Conservation (phyloP, 2,888 invertebrate species). For the Dicycla oo region DNA sequence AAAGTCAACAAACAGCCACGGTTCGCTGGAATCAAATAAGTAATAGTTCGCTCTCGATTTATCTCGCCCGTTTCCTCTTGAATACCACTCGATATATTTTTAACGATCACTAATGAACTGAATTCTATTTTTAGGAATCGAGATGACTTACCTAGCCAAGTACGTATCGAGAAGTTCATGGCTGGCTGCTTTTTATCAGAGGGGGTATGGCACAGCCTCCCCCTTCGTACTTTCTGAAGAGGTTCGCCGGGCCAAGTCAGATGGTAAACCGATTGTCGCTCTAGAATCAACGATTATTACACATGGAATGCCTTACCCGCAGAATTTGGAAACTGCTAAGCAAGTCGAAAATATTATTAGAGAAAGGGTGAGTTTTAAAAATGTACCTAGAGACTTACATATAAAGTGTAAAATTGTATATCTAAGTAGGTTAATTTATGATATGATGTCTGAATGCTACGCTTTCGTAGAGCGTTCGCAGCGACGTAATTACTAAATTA, state of each 20-base stretch:
- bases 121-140: conserved; percentile 72
- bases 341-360: conserved; percentile 95
- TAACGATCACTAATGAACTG: conserved; percentile 66
- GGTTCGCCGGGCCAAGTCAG: conserved; percentile 92
- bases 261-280: conserved; percentile 95
- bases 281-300: conserved; percentile 99
- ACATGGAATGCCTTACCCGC: conserved; percentile 99
- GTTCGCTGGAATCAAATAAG: conserved; percentile 56
- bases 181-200: conserved; percentile 64
- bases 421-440: conserved; percentile 5
- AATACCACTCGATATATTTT: conserved; percentile 64
- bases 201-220: conserved; percentile 68
- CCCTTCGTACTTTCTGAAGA: conserved; percentile 89
- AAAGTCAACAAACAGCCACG: conserved; percentile 54
- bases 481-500: conserved; percentile 19
- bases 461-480: conserved; percentile 56
- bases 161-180: conserved; percentile 68
- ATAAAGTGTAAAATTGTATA: neutral
- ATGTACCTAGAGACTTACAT: neutral
- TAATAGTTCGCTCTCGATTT: conserved; percentile 60
- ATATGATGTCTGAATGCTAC: conserved; percentile 31
- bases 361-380: conserved; percentile 88
- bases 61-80: conserved; percentile 58
- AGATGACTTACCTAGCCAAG: conserved; percentile 79
- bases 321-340: conserved; percentile 96